phyloP scores from a whole-genome alignment of 64 coral and sea anemone species.

The Acropora yongei region DNA sequence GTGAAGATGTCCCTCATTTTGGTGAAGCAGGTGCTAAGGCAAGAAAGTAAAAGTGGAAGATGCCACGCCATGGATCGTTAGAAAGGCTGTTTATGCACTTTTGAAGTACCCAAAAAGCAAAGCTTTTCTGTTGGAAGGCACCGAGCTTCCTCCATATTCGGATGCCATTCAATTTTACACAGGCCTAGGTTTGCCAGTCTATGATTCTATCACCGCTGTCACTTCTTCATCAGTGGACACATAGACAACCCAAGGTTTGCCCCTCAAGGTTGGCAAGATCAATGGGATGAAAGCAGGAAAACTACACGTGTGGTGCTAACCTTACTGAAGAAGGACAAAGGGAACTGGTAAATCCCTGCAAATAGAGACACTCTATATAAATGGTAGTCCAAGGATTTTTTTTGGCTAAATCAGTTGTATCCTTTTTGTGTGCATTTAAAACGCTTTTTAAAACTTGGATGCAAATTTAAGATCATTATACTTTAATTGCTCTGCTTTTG shows the following conservation, averaged over 20 bases:
- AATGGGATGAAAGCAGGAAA: constrained; percentile 14
- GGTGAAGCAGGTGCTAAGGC: constrained; percentile 20
- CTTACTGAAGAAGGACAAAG: constrained; percentile 8
- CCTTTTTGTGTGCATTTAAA: neutral
- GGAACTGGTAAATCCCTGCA: neutral
- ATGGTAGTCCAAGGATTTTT: neutral
- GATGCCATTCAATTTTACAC: constrained; percentile 50
- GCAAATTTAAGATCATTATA: neutral
- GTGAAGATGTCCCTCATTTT: constrained; percentile 16
- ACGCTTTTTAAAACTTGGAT: neutral
- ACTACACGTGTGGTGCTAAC: constrained; percentile 8
- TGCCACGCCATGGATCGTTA: constrained; percentile 2
- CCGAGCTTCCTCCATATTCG: constrained; percentile 53
- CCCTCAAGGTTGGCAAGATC: constrained; percentile 18
- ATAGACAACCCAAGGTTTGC: constrained; percentile 12
- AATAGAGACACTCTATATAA: constrained; percentile 9
- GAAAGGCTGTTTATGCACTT: constrained; percentile 11
- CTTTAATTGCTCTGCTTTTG: neutral
- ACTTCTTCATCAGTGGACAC: constrained; percentile 26
- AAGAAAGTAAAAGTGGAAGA: neutral
- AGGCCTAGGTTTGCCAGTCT: constrained; percentile 45
- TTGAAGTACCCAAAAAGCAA: constrained; percentile 13
- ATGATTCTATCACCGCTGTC: constrained; percentile 32
- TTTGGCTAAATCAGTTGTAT: neutral
- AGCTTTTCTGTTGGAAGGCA: constrained; percentile 43